Conservation (phyloP, 2,113 vertebrate species). For the Sinocyclocheilus grahami region DNA sequence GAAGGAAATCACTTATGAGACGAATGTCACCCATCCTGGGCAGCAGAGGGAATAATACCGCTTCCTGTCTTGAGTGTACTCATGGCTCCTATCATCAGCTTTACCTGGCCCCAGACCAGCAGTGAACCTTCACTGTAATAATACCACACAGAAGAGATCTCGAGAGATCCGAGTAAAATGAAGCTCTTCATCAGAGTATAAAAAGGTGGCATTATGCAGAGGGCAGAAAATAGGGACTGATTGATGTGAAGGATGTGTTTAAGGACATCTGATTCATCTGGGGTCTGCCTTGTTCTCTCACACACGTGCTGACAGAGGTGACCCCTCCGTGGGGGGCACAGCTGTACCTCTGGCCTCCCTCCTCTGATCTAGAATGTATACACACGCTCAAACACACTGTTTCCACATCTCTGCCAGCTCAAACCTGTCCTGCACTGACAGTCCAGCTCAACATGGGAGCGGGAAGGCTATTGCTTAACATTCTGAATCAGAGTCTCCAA, state of each 20-base stretch:
- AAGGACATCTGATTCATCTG: slow-evolving; percentile 48
- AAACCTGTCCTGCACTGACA: slow-evolving; percentile 26
- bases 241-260: slow-evolving; percentile 46
- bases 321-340: slow-evolving; percentile 53
- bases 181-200: slow-evolving; percentile 24
- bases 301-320: slow-evolving; percentile 44
- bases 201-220: slow-evolving; percentile 16
- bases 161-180: slow-evolving; percentile 58
- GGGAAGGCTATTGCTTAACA: slow-evolving; percentile 46
- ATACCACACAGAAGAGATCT: slow-evolving; percentile 46
- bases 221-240: slow-evolving; percentile 41
- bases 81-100: slow-evolving; percentile 57
- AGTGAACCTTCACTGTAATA: slow-evolving; percentile 48
- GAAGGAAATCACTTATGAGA: slow-evolving; percentile 64
- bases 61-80: slow-evolving; percentile 60
- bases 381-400: slow-evolving; percentile 20
- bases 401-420: slow-evolving; percentile 34
- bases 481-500: slow-evolving; percentile 38
- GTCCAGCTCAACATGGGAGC: slow-evolving; percentile 34
- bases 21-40: slow-evolving; percentile 48
- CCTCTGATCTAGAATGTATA: slow-evolving; percentile 1
- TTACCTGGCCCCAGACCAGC: slow-evolving; percentile 52
- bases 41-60: slow-evolving; percentile 48
- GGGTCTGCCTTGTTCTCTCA: slow-evolving; percentile 41
- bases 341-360: slow-evolving; percentile 44